Conservation (phyloP, 1,140 invertebrate species). For the Drosophila pandora region DNA sequence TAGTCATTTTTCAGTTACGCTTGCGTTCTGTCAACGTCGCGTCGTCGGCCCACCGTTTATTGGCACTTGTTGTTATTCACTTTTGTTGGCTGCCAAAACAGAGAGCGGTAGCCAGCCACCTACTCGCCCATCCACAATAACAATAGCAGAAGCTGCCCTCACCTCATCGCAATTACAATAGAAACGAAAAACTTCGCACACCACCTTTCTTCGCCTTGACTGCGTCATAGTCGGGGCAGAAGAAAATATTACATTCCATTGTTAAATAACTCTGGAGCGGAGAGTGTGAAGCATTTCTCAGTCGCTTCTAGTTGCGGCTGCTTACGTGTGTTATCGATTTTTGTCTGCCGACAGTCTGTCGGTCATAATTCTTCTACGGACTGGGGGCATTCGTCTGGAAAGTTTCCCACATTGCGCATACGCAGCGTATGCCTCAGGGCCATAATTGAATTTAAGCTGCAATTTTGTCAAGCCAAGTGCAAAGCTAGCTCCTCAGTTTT, state of each 20-base stretch:
- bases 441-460: slow-evolving; percentile 62
- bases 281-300: slow-evolving; percentile 43
- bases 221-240: slow-evolving; percentile 34
- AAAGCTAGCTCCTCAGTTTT: not conserved
- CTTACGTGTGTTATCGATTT: slow-evolving; percentile 59
- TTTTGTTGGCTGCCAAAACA: slow-evolving; percentile 34
- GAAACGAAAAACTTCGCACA: slow-evolving; percentile 16
- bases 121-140: slow-evolving; percentile 8
- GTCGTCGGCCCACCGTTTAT: slow-evolving; percentile 53
- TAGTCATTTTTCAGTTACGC: slow-evolving; percentile 81
- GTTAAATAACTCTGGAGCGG: slow-evolving; percentile 33
- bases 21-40: slow-evolving; percentile 79
- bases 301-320: slow-evolving; percentile 15
- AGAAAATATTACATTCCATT: slow-evolving; percentile 25
- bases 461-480: slow-evolving; percentile 27
- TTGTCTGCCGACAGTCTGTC: slow-evolving; percentile 23
- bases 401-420: slow-evolving; percentile 65
- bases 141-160: slow-evolving; percentile 20
- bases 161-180: slow-evolving; percentile 1
- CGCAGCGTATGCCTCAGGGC: slow-evolving; percentile 49
- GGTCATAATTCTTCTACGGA: slow-evolving; percentile 36
- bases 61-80: slow-evolving; percentile 21
- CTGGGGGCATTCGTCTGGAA: slow-evolving; percentile 43
- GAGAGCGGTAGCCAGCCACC: slow-evolving; percentile 6
- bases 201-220: slow-evolving; percentile 35